A percentile compares a stretch with the other conserved stretches of the same genome.
These are phyloP conservation scores for Prochilodus magdalenae DNA, from an alignment of 2,113 vertebrate species.

Conservation along the genomic window DNA sequence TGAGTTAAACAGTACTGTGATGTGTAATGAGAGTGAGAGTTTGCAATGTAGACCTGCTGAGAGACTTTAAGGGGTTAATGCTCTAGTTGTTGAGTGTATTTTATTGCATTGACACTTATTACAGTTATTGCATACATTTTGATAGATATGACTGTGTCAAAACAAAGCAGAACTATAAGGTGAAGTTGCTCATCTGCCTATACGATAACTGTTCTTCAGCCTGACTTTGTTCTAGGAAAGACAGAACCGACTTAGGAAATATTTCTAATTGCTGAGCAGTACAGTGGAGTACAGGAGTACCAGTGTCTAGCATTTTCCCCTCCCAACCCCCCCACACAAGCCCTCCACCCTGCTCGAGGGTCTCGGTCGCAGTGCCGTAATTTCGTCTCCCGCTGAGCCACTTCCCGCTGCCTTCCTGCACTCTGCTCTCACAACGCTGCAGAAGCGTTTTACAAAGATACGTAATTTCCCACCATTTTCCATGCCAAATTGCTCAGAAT, in stretches of 20 bases:
- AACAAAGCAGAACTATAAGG: background rate
- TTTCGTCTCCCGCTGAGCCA: constrained; percentile 36
- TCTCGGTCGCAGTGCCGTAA: constrained; percentile 24
- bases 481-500: constrained; percentile 29
- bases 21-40: too few species aligned
- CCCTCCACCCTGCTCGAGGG: background rate
- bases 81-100: too few species aligned
- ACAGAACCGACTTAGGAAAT: background rate
- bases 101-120: background rate
- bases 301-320: background rate
- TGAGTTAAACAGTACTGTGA: too few species aligned
- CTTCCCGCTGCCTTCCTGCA: constrained; percentile 28
- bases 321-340: too few species aligned
- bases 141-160: too few species aligned
- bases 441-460: constrained; percentile 17
- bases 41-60: too few species aligned
- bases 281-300: constrained; percentile 18
- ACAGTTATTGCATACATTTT: too few species aligned
- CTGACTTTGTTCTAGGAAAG: background rate
- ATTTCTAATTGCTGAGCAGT: constrained; percentile 3
- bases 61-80: too few species aligned
- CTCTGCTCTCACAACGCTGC: constrained; percentile 15
- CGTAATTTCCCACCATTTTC: constrained; percentile 11
- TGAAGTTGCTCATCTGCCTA: background rate
- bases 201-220: background rate